A percentile compares a stretch with the other conserved stretches of the same genome.
phyloP scores from a whole-genome alignment of 2,113 vertebrate species.

The Onychorhynchus coronatus region DNA sequence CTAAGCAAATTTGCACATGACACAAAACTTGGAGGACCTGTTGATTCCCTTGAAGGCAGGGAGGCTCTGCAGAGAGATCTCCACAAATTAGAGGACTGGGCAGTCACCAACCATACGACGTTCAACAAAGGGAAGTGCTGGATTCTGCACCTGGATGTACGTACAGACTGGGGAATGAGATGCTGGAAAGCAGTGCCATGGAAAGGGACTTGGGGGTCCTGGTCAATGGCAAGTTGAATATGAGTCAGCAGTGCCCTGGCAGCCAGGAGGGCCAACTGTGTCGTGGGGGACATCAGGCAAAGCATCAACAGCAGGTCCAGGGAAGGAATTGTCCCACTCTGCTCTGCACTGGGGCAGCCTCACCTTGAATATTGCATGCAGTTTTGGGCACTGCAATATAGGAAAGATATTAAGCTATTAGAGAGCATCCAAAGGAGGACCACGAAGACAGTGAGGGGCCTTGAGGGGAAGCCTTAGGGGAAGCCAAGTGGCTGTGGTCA shows the following conservation, averaged over 20 bases:
- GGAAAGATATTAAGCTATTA: not conserved
- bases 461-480: not conserved
- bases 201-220: no score
- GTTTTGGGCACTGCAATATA: not conserved
- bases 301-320: not conserved
- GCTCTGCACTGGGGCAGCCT: not conserved
- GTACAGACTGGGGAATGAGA: no score
- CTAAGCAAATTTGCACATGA: not conserved
- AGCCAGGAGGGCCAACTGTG: no score
- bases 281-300: not conserved
- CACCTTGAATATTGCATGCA: not conserved
- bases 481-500: not conserved
- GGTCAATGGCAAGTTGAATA: no score
- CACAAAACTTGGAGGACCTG: not conserved
- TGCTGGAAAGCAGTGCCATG: no score
- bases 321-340: not conserved
- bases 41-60: not conserved
- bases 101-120: no score
- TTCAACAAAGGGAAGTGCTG: no score
- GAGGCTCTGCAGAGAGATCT: no score
- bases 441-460: not conserved
- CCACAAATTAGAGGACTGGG: no score
- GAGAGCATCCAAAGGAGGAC: not conserved
- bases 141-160: no score
- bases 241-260: no score